Percentiles rank a stretch among this genome's conserved stretches.
Evolutionary conservation across 1,140 invertebrate genomes (phyloP).

Genomic region (Drosophila eugracilis): DNA sequence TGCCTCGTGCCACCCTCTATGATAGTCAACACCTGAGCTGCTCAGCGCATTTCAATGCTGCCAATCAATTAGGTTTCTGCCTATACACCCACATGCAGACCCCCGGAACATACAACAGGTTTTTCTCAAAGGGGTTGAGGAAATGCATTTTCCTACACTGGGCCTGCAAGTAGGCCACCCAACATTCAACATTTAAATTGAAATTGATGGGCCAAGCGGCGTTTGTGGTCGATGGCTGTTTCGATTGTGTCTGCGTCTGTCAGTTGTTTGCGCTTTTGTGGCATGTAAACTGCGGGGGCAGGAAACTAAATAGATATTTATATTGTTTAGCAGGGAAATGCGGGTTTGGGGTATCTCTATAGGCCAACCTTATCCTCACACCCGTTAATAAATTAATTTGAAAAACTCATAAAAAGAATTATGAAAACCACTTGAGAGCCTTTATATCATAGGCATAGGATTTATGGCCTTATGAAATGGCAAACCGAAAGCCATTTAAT

Average conservation of each 20-base stretch:
- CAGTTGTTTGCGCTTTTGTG: conserved; percentile 18
- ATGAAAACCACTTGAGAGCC: conserved; percentile 60
- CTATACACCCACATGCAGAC: conserved; percentile 18
- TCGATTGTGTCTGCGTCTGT: conserved; percentile 6
- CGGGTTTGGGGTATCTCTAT: too few relatives aligned
- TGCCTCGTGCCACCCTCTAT: not conserved
- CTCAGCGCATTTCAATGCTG: conserved; percentile 35
- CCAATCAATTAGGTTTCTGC: conserved; percentile 77
- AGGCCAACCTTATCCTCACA: not conserved
- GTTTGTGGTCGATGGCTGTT: conserved; percentile 57
- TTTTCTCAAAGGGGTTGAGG: conserved; percentile 9
- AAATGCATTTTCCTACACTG: conserved; percentile 24
- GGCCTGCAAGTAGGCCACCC: conserved; percentile 59
- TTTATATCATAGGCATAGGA: conserved; percentile 32
- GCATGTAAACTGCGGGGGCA: conserved; percentile 26
- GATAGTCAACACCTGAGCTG: conserved; percentile 57
- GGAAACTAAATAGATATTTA: conserved; percentile 66
- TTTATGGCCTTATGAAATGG: conserved; percentile 54
- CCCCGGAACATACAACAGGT: conserved; percentile 60
- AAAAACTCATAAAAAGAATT: conserved; percentile 60
- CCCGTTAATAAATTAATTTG: conserved; percentile 46
- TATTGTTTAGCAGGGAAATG: conserved; percentile 26
- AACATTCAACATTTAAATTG: conserved; percentile 74
- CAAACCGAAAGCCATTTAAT: conserved; percentile 48
- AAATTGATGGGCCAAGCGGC: conserved; percentile 72